Evolutionary conservation across 2,888 invertebrate genomes (phyloP).

Genomic region (Calliphora vomitoria): DNA sequence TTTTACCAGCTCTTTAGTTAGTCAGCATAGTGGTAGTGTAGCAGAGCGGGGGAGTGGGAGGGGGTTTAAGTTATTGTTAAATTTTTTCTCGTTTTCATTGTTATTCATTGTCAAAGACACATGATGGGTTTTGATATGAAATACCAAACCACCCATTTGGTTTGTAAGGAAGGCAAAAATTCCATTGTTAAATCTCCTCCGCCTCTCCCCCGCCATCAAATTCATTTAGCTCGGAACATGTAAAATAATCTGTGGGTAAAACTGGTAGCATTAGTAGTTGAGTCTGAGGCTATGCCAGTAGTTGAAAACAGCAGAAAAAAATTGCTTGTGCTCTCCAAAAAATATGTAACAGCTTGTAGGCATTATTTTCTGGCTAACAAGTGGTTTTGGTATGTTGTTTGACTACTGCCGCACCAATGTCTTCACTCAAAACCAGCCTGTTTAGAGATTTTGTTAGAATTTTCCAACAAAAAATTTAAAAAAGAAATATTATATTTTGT

Average conservation of each 20-base stretch:
- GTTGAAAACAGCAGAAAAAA: not conserved
- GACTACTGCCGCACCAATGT: not conserved
- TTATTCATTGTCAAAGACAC: constrained; percentile 68
- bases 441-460: constrained; percentile 45
- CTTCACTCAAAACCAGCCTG: constrained; percentile 19
- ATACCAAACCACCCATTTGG: constrained; percentile 41
- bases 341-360: constrained; percentile 72
- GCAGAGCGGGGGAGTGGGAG: not conserved
- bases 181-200: not conserved
- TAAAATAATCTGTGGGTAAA: constrained; percentile 32
- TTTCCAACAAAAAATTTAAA: not conserved
- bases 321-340: constrained; percentile 41
- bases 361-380: constrained; percentile 70
- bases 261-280: constrained; percentile 24
- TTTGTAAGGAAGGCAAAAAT: not conserved
- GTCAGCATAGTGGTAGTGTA: not conserved
- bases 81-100: constrained; percentile 56
- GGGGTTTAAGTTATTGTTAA: constrained; percentile 31
- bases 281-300: not conserved
- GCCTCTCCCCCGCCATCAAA: not conserved
- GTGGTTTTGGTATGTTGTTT: constrained; percentile 60
- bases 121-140: constrained; percentile 52
- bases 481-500: not conserved
- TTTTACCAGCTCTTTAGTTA: constrained; percentile 9
- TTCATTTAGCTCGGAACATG: constrained; percentile 20